Percentiles rank a stretch among this genome's conserved stretches.
Evolutionary conservation across 2,888 invertebrate genomes (phyloP).

Genomic region (Drosophila parthenogenetica): DNA sequence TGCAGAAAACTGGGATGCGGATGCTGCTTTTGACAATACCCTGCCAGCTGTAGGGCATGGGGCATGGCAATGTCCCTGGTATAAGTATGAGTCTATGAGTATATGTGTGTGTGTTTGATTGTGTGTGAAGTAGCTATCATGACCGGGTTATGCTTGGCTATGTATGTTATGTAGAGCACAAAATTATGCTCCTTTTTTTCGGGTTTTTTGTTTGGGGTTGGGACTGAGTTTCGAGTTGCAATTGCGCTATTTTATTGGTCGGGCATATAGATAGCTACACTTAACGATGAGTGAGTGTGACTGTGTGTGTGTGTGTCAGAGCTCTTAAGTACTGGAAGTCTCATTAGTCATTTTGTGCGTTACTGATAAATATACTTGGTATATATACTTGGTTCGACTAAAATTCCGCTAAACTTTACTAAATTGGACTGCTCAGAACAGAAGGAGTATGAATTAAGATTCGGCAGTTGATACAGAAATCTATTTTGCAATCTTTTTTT

Average conservation of each 20-base stretch:
- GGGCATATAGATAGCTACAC: constrained; percentile 9
- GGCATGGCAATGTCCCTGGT: constrained; percentile 32
- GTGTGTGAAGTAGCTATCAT: constrained; percentile 41
- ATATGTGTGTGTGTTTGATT: constrained; percentile 3
- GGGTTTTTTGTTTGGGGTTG: constrained; percentile 22
- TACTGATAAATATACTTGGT: constrained; percentile 3
- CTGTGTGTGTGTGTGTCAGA: constrained; percentile 24
- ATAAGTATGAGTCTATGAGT: constrained; percentile 33
- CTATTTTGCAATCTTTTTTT: constrained; percentile 41
- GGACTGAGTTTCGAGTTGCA: constrained; percentile 29
- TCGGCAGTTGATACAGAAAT: constrained; percentile 85
- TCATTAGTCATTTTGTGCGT: constrained; percentile 18
- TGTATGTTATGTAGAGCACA: constrained; percentile 64
- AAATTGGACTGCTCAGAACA: constrained; percentile 78
- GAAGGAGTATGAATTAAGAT: constrained; percentile 85
- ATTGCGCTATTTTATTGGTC: constrained; percentile 38
- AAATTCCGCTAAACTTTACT: constrained; percentile 15
- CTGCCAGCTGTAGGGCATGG: constrained; percentile 32
- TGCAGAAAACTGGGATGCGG: constrained; percentile 52
- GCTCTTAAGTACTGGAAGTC: constrained; percentile 35
- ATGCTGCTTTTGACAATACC: constrained; percentile 33
- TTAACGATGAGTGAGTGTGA: constrained; percentile 20
- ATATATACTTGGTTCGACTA: constrained; percentile 20
- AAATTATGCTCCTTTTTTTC: constrained; percentile 20
- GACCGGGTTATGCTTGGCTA: constrained; percentile 71